Conservation (phyloP, 2,888 invertebrate species). For the Polia nebulosa region DNA sequence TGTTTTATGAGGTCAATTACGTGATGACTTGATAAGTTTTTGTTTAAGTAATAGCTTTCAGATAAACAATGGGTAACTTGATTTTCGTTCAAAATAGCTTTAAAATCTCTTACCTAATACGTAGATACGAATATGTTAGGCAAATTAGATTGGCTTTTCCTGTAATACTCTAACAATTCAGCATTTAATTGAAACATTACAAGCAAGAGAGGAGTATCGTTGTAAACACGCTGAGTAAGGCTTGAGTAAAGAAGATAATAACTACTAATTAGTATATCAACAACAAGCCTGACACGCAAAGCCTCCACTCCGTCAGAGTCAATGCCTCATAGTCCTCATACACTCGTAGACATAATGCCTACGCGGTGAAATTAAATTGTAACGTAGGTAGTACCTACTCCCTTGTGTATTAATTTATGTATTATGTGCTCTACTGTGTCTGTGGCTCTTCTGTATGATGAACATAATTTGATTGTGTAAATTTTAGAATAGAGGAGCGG, state of each 20-base stretch:
- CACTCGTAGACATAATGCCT: constrained; percentile 47
- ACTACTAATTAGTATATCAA: constrained; percentile 55
- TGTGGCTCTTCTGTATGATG: neutral
- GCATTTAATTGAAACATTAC: constrained; percentile 20
- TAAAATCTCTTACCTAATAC: neutral
- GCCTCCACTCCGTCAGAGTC: constrained; percentile 41
- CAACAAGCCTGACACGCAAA: constrained; percentile 50
- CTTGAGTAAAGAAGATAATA: constrained; percentile 42
- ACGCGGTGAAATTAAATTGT: constrained; percentile 27
- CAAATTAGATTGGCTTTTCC: neutral
- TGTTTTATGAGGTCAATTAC: neutral
- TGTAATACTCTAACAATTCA: neutral
- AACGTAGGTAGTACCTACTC: constrained; percentile 23
- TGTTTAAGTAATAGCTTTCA: neutral
- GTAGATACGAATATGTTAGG: neutral
- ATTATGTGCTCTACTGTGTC: constrained; percentile 13
- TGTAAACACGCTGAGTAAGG: constrained; percentile 22
- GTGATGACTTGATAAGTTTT: neutral
- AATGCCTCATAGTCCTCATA: constrained; percentile 46
- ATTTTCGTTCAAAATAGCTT: neutral
- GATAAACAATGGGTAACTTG: neutral
- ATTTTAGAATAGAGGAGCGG: neutral
- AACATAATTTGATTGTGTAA: constrained; percentile 14
- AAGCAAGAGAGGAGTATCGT: constrained; percentile 22
- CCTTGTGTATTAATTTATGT: constrained; percentile 33